A percentile compares a stretch with the other conserved stretches of the same genome.
Evolutionary conservation across 2,888 invertebrate genomes (phyloP).

Genomic region (Drosophila incognita): DNA sequence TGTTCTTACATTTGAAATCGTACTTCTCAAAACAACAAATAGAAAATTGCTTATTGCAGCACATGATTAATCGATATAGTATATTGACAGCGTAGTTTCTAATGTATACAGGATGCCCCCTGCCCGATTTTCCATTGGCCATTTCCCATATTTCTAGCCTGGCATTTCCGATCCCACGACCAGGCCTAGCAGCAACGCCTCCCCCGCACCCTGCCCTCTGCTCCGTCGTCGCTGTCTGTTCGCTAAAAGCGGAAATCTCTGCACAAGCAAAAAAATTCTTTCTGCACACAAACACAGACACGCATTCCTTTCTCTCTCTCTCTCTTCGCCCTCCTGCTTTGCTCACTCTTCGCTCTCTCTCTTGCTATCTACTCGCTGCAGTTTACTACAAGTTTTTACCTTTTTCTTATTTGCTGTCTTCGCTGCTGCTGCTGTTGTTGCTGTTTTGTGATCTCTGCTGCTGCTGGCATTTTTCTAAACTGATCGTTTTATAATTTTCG

Average conservation of each 20-base stretch:
- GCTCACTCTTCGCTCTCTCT: slow-evolving; percentile 1
- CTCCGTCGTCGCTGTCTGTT: slow-evolving; percentile 2
- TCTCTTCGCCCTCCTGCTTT: not conserved
- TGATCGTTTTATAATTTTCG: slow-evolving; percentile 83
- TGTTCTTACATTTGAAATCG: not conserved
- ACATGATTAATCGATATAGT: slow-evolving; percentile 3
- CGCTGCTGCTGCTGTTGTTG: slow-evolving; percentile 21
- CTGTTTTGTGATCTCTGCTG: slow-evolving; percentile 36
- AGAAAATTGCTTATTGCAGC: not conserved
- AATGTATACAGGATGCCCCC: slow-evolving; percentile 20
- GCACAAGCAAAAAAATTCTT: slow-evolving; percentile 57
- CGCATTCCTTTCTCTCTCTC: slow-evolving; percentile 15
- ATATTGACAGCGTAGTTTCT: slow-evolving; percentile 18
- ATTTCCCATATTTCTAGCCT: slow-evolving; percentile 46
- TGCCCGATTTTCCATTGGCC: slow-evolving; percentile 22
- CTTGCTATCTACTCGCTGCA: slow-evolving; percentile 22
- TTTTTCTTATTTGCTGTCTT: slow-evolving; percentile 55
- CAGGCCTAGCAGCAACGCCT: slow-evolving; percentile 32
- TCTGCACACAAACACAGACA: slow-evolving; percentile 40
- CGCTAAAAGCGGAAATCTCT: slow-evolving; percentile 61
- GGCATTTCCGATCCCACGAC: slow-evolving; percentile 76
- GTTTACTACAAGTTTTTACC: slow-evolving; percentile 38
- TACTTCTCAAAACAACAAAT: not conserved
- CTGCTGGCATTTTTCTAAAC: slow-evolving; percentile 77
- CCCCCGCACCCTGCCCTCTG: not conserved